Evolutionary conservation across 1,140 invertebrate species (phyloP).

Genomic region (Drosophila ficusphila): DNA sequence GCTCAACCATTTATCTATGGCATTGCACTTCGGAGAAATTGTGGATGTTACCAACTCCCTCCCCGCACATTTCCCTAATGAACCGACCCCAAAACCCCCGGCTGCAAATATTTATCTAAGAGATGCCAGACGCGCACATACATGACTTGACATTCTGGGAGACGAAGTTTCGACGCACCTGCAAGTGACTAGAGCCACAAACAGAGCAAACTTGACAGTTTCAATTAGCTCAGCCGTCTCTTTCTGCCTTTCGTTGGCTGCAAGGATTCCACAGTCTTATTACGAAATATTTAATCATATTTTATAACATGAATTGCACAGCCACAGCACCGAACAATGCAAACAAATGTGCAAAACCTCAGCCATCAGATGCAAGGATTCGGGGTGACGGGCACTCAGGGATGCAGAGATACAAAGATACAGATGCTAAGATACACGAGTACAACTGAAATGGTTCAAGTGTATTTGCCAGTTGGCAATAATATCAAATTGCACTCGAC

Average conservation of each 20-base stretch:
- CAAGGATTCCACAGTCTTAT: constrained; percentile 66
- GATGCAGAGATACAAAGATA: not conserved
- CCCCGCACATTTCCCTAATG: constrained; percentile 30
- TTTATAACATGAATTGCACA: constrained; percentile 30
- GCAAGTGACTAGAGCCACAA: constrained; percentile 45
- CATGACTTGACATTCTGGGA: constrained; percentile 30
- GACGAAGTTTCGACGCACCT: constrained; percentile 41
- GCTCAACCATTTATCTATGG: constrained; percentile 26
- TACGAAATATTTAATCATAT: constrained; percentile 82
- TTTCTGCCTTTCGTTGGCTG: not conserved
- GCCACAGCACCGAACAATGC: constrained; percentile 63
- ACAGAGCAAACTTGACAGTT: constrained; percentile 52
- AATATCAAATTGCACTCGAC: constrained; percentile 82
- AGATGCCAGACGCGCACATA: constrained; percentile 13
- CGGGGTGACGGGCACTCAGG: not conserved
- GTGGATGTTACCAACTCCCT: not conserved
- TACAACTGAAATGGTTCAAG: constrained; percentile 47
- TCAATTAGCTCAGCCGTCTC: constrained; percentile 59
- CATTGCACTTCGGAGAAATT: constrained; percentile 7
- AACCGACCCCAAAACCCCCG: constrained; percentile 33
- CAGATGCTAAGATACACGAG: constrained; percentile 9
- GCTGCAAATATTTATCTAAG: constrained; percentile 38
- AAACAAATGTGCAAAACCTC: constrained; percentile 62
- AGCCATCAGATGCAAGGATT: constrained; percentile 39
- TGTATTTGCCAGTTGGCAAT: constrained; percentile 79